Percentiles rank a stretch among this genome's conserved stretches.
Evolutionary conservation across 2,797 vertebrate genomes (phyloP).

Genomic region (Chaetophractus vellerosus): DNA sequence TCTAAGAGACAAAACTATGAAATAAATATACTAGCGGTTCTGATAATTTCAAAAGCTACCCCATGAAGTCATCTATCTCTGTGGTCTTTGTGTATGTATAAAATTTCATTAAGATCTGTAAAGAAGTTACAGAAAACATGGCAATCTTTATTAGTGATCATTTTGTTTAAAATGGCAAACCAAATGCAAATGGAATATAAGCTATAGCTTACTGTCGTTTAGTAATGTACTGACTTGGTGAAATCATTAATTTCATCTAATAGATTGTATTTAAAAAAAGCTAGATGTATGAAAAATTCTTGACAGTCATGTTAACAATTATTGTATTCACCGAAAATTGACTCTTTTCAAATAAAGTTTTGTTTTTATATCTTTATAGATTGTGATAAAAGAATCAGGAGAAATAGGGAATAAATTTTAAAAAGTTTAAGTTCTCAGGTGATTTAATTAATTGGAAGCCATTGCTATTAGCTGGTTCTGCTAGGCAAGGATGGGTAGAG

Average conservation of each 20-base stretch:
- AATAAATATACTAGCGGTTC: background rate
- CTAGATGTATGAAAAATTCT: conserved; percentile 5
- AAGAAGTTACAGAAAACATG: conserved; percentile 35
- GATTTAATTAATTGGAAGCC: conserved; percentile 35
- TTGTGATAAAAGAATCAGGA: conserved; percentile 49
- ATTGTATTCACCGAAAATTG: conserved; percentile 36
- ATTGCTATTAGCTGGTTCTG: background rate
- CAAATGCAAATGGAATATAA: conserved; percentile 18
- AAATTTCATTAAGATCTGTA: background rate
- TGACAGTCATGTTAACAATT: conserved; percentile 56
- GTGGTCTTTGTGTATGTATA: background rate
- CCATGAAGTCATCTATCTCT: background rate
- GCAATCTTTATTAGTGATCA: conserved; percentile 13
- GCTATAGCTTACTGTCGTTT: conserved; percentile 17
- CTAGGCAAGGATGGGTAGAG: background rate
- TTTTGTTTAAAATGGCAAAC: conserved; percentile 65
- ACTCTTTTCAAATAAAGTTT: conserved; percentile 61
- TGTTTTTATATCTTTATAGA: conserved; percentile 58
- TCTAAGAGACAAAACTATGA: conserved; percentile 18
- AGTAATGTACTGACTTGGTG: background rate
- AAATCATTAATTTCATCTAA: conserved; percentile 42
- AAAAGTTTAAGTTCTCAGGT: background rate
- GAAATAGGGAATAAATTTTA: conserved; percentile 47
- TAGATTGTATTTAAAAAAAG: background rate
- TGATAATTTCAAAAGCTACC: conserved; percentile 33